Evolutionary conservation across 2,888 invertebrate genomes (phyloP), one percentile per base, ranked within the genome.

Genomic region (Phytoseiulus persimilis): DNA sequence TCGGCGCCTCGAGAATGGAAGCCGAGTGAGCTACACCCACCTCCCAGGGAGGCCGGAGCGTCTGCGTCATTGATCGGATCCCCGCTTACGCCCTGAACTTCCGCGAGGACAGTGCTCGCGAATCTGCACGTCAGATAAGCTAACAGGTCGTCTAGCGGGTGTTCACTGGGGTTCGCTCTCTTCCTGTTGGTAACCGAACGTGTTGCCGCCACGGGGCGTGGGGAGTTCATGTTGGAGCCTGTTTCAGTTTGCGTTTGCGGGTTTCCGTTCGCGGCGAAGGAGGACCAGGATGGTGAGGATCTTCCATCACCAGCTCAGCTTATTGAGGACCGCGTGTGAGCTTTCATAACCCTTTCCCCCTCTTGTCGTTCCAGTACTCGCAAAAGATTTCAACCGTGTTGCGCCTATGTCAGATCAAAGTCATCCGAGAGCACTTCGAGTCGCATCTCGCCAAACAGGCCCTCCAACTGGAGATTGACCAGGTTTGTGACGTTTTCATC

Each of bases 361-460:
- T 46, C 28, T 65, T 65, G 23, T 65, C 28, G 14, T 65, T 65
- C 18, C 65, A 87, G 87, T 87, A 32, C 23, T 87, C 87, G n/a
- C 39, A 87, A 33, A 87, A 33, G 87, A 32, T 87, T 28, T 87
- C 87, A 33, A 87, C 87, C 32, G 87, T 87, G 14, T 31, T 87
- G 11, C 87, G 87, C 6, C 32, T 87, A 1, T 87, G 87, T n/a
- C 87, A 87, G 87, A 87, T 87, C 45, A 87, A 87, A 31, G 87
- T 87, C 45, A 87, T 33, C n/a, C 87, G 87, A n/a, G 87, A 87
- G 87, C 87, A 32, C 11, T 33, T 87, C 87, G 87, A 87, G 9
- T 33, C 87, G 28, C 87, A 87, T 33, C 87, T 87, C 11, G 31
- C 87, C 11, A 87, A 87, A 23, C 87, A 87, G 32, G 31, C 32